Evolutionary conservation across 2,888 invertebrate genomes (phyloP), one percentile per base, ranked within the genome.

Genomic region (Disparrhopalites patrizii): DNA sequence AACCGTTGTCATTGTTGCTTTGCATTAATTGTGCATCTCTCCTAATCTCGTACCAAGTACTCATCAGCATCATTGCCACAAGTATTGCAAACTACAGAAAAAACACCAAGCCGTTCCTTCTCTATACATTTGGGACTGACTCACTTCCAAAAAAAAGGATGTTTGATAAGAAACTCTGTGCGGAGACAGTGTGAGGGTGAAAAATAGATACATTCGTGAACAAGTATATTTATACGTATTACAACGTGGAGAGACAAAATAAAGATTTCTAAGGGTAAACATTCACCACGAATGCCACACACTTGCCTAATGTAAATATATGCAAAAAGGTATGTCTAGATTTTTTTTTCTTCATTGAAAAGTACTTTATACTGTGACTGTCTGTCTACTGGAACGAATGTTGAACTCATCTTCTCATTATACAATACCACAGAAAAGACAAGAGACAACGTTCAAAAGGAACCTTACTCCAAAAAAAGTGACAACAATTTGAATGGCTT

Each of bases 371-470:
- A 3, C 3, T 40, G 23, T 58, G 58, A 28, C 51, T 61, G 50
- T 30, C 30, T 50, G 25, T 31, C 58, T 51, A 36, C 65, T 65
- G 63, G 65, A 65, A 65, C 65, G 65, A 65, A 51, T 65, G 65
- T 65, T 65, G 65, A 65, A 65, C 65, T 65, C 47, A 47, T 47
- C 60, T 10, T 50, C 60, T 61, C 60, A 61, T 61, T 61, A 61
- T 61, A 61, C 60, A 61, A 61, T 50, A 30, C 50, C 60, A 50
- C 60, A 61, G 23, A 61, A 25, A n/a, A n/a, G n/a, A n/a, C n/a
- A n/a, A n/a, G n/a, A 61, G 33, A 47, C 47, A 47, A 23, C 47
- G 47, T n/a, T n/a, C n/a, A n/a, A n/a, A 47, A 47, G 47, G 47
- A 7, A 47, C 23, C 47, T n/a, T 27, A 57, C 15, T 28, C 30